These are phyloP conservation scores for Aphis craccivora DNA, from an alignment of 1,140 invertebrate genomes.

Conservation along the genomic window DNA sequence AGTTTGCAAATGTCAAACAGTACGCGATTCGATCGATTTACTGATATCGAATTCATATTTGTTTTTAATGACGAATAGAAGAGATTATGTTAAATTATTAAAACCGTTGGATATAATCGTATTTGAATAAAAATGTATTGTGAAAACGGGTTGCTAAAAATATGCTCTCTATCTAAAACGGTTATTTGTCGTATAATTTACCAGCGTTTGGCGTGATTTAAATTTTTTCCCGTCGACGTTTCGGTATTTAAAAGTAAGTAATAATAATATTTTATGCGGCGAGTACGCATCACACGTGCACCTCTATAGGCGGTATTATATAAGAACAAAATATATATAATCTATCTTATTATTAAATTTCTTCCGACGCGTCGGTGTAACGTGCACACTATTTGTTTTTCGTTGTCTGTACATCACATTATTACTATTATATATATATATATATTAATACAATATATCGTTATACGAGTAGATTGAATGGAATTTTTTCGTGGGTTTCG, in stretches of 20 bases:
- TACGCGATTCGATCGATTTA: not conserved
- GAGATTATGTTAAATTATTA: not conserved
- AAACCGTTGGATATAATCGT: not conserved
- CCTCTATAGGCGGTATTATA: too few species aligned
- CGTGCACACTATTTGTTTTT: constrained; percentile 9
- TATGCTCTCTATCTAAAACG: too few species aligned
- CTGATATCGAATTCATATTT: too few species aligned
- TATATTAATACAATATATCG: not conserved
- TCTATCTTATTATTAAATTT: not conserved
- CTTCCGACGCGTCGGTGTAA: not conserved
- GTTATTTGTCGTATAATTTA: too few species aligned
- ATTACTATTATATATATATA: not conserved
- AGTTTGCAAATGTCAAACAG: not conserved
- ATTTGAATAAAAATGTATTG: too few species aligned
- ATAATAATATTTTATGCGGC: too few species aligned
- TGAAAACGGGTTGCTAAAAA: too few species aligned
- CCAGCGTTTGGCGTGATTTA: too few species aligned
- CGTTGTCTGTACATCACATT: not conserved
- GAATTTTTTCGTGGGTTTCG: constrained; percentile 40
- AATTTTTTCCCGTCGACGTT: too few species aligned
- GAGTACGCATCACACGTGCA: too few species aligned
- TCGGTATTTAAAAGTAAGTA: too few species aligned
- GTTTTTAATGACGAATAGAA: too few species aligned
- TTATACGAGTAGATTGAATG: not conserved
- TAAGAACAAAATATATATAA: not conserved